phyloP scores from a whole-genome alignment of 1,140 invertebrate genomes.

The Acromyrmex charruanus region DNA sequence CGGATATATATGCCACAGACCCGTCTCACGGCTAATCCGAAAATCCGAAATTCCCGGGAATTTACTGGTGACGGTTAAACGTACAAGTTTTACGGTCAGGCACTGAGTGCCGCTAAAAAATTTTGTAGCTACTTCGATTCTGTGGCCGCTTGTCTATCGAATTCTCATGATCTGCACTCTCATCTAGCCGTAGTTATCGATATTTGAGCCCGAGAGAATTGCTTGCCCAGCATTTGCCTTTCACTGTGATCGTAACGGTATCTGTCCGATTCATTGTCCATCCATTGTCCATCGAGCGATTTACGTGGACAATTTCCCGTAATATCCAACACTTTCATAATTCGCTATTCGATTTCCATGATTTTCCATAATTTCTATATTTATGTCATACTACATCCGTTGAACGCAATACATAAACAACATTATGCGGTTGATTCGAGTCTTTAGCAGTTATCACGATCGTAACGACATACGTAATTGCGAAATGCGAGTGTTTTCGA shows the following conservation, averaged over 20 bases:
- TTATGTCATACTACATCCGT: constrained; percentile 23
- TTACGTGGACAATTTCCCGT: not conserved
- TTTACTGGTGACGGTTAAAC: constrained; percentile 55
- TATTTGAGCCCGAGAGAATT: not conserved
- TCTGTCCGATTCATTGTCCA: constrained; percentile 6
- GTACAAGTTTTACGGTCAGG: constrained; percentile 56
- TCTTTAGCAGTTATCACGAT: constrained; percentile 38
- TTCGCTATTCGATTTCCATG: not conserved
- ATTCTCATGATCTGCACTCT: not conserved
- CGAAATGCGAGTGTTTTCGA: constrained; percentile 33
- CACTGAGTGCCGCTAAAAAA: constrained; percentile 36
- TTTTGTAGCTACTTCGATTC: constrained; percentile 47
- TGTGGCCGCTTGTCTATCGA: constrained; percentile 41
- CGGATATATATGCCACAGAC: constrained; percentile 46
- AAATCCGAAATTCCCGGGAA: constrained; percentile 67
- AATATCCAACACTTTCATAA: not conserved
- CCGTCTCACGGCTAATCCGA: constrained; percentile 66
- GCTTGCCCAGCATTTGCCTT: not conserved
- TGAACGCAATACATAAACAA: constrained; percentile 16
- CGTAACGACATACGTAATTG: constrained; percentile 22
- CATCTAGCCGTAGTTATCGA: not conserved
- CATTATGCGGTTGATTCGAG: constrained; percentile 28
- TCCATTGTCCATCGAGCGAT: not conserved
- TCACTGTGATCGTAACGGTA: not conserved
- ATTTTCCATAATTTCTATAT: constrained; percentile 42